Evolutionary conservation across 2,797 vertebrate genomes (phyloP), one percentile per base, ranked within the genome.

Genomic region (Balearica regulorum): DNA sequence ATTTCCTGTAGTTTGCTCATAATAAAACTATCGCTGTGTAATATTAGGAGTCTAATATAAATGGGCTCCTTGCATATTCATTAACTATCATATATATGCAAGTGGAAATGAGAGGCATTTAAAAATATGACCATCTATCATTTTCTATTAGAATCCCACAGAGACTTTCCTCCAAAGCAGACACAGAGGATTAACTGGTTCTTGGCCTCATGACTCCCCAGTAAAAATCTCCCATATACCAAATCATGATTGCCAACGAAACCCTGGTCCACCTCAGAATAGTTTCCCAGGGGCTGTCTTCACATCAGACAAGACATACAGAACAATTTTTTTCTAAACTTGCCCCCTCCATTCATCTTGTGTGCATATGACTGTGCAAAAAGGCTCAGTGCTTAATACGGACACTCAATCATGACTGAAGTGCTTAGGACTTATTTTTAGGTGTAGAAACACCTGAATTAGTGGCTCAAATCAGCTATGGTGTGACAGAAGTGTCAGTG

Each of bases 1-100:
- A 46, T 89, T 94, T 95, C 54, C 61, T 80, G 66, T 16, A 49
- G 60, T 92, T 87, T 72, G 9, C 15, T 77, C 28, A 29, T 48
- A 41, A 84, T 92, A 92, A 78, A 73, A 4, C 6, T 41, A 39
- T 12, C 1, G 0, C 41, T 73, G n/a, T 21, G 29, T 43, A 49
- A 48, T 14, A 53, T 57, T 41, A 65, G 6, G 48, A 76, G 22
- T 43, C 18, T 77, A 66, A 79, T 35, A 82, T 66, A 89, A 77
- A 64, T 12, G 4, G 13, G 2, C 0, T 84, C 10, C 26, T 79
- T 76, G 24, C 20, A 28, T 44, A 73, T 66, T 69, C 43, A 76
- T 89, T 84, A 58, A 48, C 11, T 70, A 31, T 21, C 33, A 29
- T 24, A 65, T 24, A 65, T 41, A 51, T 37, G 8, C 6, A 90